Base-by-base conservation (phyloP, 2,113 vertebrate species). In the Anseranas semipalmata region DNA sequence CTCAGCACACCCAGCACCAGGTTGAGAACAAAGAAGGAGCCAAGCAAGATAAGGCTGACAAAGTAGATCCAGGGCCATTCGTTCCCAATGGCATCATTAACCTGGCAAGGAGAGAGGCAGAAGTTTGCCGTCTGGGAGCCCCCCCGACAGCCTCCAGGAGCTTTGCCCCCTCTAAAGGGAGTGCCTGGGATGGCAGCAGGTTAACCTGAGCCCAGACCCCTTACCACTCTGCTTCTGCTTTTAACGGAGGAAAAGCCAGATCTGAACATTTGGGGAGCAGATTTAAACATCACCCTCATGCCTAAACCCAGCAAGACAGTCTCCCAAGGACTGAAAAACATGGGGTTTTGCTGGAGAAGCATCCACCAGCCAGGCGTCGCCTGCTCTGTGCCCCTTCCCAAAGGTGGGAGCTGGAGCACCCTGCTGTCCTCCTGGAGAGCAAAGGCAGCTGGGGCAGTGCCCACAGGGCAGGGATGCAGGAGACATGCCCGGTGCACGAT, bases 31-130 rank as follows among this genome's bases (percentile, higher is more conserved):
- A 99, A 99, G 97, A 99, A 99, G 60, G 99, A 99, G 9, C 99
- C 99, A 45, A 99, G 95, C 50, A 99, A 97, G 83, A 99, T 99
- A 76, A 99, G 98, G 65, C 98, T 99, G 96, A 99, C 98, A 39
- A 99, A 99, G 95, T 99, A 99, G 93, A 99, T 97, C 99, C 99
- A 99, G 21, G 99, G 99, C 99, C 99, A 99, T 87, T 99, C 98
- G 11, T 99, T 99, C 35, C 99, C 99, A 35, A 99, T 99, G 90
- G 99, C 99, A 74, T 99, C 99, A 18, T 99, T 99, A 21, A 99
- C 98, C 99, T 99, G 97, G 87, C 90, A 37, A 96, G 84, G 43
- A 94, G n/a, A 92, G 68, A 74, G 12, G 45, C 41, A 83, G 37
- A 11, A 35, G 55, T 8, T 41, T 56, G 37, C 41, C 50, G 12